These are phyloP conservation scores for Gasterosteus aculeatus DNA, from an alignment of 2,113 vertebrate genomes.

Conservation along the genomic window DNA sequence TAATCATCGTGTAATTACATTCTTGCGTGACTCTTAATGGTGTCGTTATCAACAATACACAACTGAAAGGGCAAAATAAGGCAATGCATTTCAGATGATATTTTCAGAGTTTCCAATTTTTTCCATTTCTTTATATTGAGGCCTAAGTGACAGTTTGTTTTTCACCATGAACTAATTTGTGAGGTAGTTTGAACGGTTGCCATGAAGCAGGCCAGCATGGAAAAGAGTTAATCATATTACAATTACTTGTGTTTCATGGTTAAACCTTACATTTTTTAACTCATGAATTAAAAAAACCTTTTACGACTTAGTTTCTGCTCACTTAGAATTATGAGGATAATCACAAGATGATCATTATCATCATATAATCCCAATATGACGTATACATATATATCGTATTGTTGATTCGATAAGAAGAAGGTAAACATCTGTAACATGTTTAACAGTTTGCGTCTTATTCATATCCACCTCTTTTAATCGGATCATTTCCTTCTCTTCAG, in stretches of 20 bases:
- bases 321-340: not conserved
- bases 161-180: not conserved
- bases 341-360: not conserved
- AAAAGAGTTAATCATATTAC: not conserved
- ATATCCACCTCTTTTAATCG: not conserved
- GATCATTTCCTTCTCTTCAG: constrained; percentile 20
- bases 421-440: not conserved
- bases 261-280: not conserved
- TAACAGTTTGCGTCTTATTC: not conserved
- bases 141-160: not conserved
- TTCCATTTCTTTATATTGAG: not conserved
- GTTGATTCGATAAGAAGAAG: not conserved
- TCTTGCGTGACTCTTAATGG: constrained; percentile 16
- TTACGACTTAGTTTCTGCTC: not conserved
- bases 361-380: not conserved
- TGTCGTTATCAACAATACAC: constrained; percentile 20
- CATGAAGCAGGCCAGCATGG: not conserved
- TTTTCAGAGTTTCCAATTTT: not conserved
- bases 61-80: constrained; percentile 1
- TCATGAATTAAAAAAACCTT: not conserved
- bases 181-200: not conserved
- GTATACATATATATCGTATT: not conserved
- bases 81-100: not conserved
- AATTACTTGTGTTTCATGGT: not conserved
- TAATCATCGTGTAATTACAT: constrained; percentile 40